These are phyloP conservation scores for Poecile atricapillus DNA, from an alignment of 2,113 vertebrate genomes.

Conservation along the genomic window DNA sequence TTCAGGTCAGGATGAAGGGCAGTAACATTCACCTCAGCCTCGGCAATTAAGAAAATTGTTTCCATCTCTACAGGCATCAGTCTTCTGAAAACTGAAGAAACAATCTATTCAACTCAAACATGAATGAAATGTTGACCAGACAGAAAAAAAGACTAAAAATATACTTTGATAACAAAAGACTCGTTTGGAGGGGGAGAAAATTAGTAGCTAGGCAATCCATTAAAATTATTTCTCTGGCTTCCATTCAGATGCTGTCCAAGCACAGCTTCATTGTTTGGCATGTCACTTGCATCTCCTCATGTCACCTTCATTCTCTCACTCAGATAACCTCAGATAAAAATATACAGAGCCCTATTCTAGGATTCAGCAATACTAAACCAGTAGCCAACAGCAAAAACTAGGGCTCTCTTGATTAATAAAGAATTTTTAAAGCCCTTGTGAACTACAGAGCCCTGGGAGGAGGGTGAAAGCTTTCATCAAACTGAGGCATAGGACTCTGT, in stretches of 20 bases:
- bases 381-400: neutral
- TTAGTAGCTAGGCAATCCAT: constrained; percentile 27
- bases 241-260: constrained; percentile 54
- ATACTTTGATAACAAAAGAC: constrained; percentile 21
- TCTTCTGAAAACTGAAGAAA: constrained; percentile 18
- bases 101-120: neutral
- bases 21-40: constrained; percentile 18
- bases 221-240: constrained; percentile 35
- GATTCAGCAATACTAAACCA: neutral
- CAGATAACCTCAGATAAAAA: constrained; percentile 19
- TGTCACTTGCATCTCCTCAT: neutral
- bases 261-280: constrained; percentile 40
- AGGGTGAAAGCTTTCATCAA: neutral
- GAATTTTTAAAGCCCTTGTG: neutral
- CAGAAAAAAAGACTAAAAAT: constrained; percentile 30
- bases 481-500: neutral
- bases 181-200: neutral
- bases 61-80: constrained; percentile 2
- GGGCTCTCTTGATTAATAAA: neutral
- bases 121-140: constrained; percentile 60
- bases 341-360: neutral
- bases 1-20: constrained; percentile 28
- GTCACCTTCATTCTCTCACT: constrained; percentile 6
- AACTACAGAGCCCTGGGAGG: neutral
- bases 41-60: constrained; percentile 43